A percentile compares a stretch with the other conserved stretches of the same genome.
Evolutionary conservation across 1,140 invertebrate species (phyloP).

Genomic region (Galleria mellonella): DNA sequence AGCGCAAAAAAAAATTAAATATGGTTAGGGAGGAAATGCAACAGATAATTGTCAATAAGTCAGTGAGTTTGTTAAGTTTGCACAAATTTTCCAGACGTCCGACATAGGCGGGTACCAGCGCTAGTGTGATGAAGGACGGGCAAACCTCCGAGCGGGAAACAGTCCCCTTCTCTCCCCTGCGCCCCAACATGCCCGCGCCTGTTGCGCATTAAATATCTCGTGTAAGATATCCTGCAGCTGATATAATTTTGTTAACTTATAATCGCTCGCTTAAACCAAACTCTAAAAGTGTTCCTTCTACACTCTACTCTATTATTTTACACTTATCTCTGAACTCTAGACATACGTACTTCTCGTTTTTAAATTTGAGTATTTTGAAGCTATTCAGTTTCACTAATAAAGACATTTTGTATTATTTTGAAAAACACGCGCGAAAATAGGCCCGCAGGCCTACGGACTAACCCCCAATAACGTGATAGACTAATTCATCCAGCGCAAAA

Average conservation of each 20-base stretch:
- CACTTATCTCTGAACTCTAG: slow-evolving; percentile 80
- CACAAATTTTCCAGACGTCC: not conserved
- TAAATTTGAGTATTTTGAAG: slow-evolving; percentile 78
- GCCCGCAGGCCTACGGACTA: slow-evolving; percentile 2
- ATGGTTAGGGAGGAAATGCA: no score
- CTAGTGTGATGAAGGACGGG: slow-evolving; percentile 28
- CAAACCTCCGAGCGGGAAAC: slow-evolving; percentile 5
- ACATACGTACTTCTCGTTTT: slow-evolving; percentile 77
- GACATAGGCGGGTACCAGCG: slow-evolving; percentile 4
- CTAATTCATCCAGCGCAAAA: not conserved
- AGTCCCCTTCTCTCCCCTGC: slow-evolving; percentile 7
- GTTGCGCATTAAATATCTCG: no score
- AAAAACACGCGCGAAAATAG: slow-evolving; percentile 1
- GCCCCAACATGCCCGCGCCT: not conserved
- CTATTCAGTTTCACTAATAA: slow-evolving; percentile 77
- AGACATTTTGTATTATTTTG: slow-evolving; percentile 70
- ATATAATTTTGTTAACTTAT: no score
- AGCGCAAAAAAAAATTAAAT: not conserved
- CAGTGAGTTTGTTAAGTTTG: not conserved
- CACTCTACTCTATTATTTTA: not conserved
- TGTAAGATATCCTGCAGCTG: no score
- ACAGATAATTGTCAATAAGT: no score
- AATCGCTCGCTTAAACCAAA: no score
- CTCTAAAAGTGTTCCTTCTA: no score
- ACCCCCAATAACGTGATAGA: not conserved